These are phyloP conservation scores for Garra rufa DNA, from an alignment of 2,113 vertebrate genomes.

Conservation along the genomic window DNA sequence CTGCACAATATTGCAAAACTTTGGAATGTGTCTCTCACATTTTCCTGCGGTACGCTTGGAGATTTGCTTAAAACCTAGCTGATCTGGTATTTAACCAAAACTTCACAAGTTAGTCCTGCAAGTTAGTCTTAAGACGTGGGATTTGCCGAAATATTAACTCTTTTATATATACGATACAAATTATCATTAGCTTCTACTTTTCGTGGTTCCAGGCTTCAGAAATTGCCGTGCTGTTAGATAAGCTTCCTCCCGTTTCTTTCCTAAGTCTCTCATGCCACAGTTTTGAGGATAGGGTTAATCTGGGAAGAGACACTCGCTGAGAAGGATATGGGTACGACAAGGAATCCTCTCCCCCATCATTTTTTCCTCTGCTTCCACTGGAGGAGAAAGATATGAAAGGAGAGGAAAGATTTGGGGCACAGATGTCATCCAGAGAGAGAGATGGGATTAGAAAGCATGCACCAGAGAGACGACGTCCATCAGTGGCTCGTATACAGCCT, in stretches of 20 bases:
- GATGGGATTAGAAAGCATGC: slow-evolving; percentile 59
- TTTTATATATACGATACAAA: not conserved
- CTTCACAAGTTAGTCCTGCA: not conserved
- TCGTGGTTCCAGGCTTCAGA: slow-evolving; percentile 45
- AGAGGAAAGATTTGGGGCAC: slow-evolving; percentile 20
- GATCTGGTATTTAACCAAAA: slow-evolving; percentile 24
- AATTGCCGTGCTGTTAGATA: slow-evolving; percentile 66
- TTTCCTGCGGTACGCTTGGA: not conserved
- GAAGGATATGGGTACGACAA: not conserved
- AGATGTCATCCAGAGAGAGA: slow-evolving; percentile 50
- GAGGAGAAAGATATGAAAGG: slow-evolving; percentile 37
- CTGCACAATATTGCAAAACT: not conserved
- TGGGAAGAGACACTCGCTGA: slow-evolving; percentile 40
- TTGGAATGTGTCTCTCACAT: too few relatives aligned
- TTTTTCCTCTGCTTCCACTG: slow-evolving; percentile 21
- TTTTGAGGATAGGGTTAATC: slow-evolving; percentile 70
- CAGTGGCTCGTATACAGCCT: slow-evolving; percentile 1
- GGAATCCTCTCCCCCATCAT: slow-evolving; percentile 10
- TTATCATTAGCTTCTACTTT: slow-evolving; percentile 24
- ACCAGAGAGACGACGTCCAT: slow-evolving; percentile 32
- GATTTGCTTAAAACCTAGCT: not conserved
- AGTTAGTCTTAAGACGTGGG: not conserved
- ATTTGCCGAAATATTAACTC: slow-evolving; percentile 35
- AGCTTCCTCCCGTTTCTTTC: slow-evolving; percentile 63
- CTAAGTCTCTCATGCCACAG: slow-evolving; percentile 62